Evolutionary conservation across 2,888 invertebrate species (phyloP), one percentile per base, ranked within the genome.

Genomic region (Athetis lepigone): DNA sequence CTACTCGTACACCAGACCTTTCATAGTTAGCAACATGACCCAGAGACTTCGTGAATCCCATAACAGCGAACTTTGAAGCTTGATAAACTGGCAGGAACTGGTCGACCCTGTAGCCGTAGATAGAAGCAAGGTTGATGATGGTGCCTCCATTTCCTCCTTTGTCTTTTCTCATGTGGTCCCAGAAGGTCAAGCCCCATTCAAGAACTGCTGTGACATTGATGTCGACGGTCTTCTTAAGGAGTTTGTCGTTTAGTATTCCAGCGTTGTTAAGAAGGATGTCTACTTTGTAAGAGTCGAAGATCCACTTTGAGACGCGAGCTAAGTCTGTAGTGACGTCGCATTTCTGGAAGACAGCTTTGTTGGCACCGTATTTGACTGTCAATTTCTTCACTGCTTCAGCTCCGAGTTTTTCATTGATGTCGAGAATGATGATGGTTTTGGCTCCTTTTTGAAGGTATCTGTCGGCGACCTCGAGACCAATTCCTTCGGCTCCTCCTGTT

Each of bases 51-150:
- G 94, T 94, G 68, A 96, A 90, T 6, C 95, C 96, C 64, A 94
- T 85, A 2, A 96, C 95, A 8, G 95, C 96, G 63, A 93, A 95
- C 83, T 96, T 96, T 0, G 96, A 96, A 1, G 96, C 96, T 23
- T 95, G 95, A 81, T 96, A 96, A n/a, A 96, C 87, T 0, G 96
- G 96, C 16, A 94, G 81, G 27, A 91, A 95, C 25, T 93, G 93
- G 39, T 94, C 88, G 0, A 95, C 87, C 75, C 92, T 89, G 45
- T 95, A 91, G 0, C 96, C 96, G 63, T 95, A 94, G 21, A 96
- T 95, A 0, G 97, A 96, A 0, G 96, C 94, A 21, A 96, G 90
- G 82, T 97, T 97, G n/a, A 97, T 92, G 47, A 97, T 95, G 0
- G 95, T 94, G 1, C 97, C 97, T 9, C 97, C 97, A 37, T 89